A percentile compares a stretch with the other conserved stretches of the same genome.
Evolutionary conservation across 2,113 vertebrate species (phyloP).

Genomic region (Oreochromis aureus): DNA sequence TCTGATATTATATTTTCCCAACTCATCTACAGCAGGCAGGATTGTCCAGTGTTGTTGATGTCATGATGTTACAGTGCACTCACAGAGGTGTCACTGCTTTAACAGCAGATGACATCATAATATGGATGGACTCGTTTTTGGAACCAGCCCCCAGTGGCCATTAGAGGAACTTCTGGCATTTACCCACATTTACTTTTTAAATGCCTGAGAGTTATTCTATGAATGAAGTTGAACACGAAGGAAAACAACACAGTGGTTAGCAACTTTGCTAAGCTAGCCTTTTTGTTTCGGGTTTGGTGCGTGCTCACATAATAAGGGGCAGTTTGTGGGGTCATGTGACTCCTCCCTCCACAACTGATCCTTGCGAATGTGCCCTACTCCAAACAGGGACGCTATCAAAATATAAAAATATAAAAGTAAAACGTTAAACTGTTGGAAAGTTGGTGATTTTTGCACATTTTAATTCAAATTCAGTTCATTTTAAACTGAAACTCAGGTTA

Average conservation of each 20-base stretch:
- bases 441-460: neutral
- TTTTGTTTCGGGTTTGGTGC: accelerated
- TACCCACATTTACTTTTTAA: neutral
- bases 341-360: neutral
- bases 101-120: neutral
- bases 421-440: neutral
- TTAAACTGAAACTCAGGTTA: accelerated
- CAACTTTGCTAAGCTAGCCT: neutral
- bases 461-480: neutral
- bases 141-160: neutral
- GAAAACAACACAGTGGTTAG: neutral
- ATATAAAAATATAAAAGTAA: neutral
- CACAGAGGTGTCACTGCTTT: accelerated
- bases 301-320: accelerated
- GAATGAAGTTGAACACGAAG: neutral
- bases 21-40: neutral
- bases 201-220: neutral
- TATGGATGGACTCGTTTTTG: neutral
- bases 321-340: accelerated
- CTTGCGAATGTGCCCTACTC: accelerated
- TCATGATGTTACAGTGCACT: accelerated
- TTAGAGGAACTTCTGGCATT: neutral
- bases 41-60: accelerated
- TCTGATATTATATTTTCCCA: neutral
- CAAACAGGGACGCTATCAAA: neutral